Base-by-base conservation (phyloP, 92 coral and sea anemone genomes). In the Phymanthus crucifer region DNA sequence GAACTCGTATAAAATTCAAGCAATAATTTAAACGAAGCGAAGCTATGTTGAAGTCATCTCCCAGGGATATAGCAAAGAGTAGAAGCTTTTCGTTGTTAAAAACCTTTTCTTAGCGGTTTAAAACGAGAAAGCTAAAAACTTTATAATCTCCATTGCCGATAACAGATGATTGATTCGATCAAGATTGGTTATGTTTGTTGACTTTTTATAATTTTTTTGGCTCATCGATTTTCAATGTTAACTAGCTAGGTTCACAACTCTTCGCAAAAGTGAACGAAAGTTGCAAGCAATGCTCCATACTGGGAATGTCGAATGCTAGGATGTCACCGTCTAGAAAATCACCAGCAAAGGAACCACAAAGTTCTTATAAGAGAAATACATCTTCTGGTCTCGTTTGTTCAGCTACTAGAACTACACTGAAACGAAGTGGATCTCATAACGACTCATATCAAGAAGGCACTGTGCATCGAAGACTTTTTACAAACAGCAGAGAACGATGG, bases 401-500 rank as follows among this genome's bases (percentile, higher is more conserved):
- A 18, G 8, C 78, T 19, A 76, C 38, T 29, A 74, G 35, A 57
- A 27, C 43, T 6, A n/a, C 57, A 23, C 5, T 47, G 29, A 61
- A 61, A 36, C 34, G 54, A 19, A n/a, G 1, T n/a, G 26, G 45
- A 1, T 47, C 46, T 38, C 48, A 61, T 24, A 34, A 61, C 4
- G 68, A 61, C 6, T 12, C 68, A 26, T 61, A 12, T 27, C 68
- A 61, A 29, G 73, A 82, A 26, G 71, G 86, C 14, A 24, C 70
- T 23, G 66, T 64, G 19, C 86, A 82, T 50, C 73, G 90, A 45
- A 71, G 97, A 58, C 87, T 83, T 24, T 90, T 87, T 47, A 92
- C 97, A 10, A 92, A 92, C 82, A 92, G 92, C 47, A 88, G 97
- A 11, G 97, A 92, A 47, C 80, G 97, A 34, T 92, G 97, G 97